Conservation (phyloP, 2,888 invertebrate genomes). For the Dusona sp. region DNA sequence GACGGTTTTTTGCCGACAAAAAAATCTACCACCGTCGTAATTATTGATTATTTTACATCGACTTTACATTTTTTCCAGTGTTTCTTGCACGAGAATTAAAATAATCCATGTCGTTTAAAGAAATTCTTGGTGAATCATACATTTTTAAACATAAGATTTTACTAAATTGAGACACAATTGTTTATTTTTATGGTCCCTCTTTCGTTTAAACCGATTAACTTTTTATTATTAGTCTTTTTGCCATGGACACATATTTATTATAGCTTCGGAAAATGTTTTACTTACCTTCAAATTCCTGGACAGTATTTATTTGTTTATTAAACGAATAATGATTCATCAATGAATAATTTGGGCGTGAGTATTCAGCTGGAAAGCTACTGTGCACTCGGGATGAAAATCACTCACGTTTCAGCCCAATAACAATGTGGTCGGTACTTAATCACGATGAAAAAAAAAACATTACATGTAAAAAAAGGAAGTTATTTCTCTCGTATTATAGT, state of each 20-base stretch:
- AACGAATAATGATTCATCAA: constrained; percentile 8
- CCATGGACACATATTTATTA: no score
- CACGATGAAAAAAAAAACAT: neutral
- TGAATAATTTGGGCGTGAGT: constrained; percentile 5
- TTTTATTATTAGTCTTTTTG: neutral
- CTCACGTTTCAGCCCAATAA: neutral
- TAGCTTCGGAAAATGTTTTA: no score
- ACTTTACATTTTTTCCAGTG: no score
- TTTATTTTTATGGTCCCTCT: neutral
- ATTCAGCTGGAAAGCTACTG: constrained; percentile 12
- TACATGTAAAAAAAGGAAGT: neutral
- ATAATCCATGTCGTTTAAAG: no score
- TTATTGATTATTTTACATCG: no score
- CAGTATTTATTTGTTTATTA: neutral
- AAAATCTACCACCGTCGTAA: no score
- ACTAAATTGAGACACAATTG: neutral
- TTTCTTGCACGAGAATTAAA: no score
- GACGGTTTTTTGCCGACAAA: neutral
- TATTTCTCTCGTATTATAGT: neutral
- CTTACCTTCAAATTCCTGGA: neutral
- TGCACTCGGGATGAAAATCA: constrained; percentile 3
- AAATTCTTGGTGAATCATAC: no score
- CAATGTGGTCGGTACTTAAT: neutral
- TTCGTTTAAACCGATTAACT: neutral
- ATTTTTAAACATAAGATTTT: no score